Evolutionary conservation across 2,888 invertebrate species (phyloP), one percentile per base, ranked within the genome.

Genomic region (Dendrolimus pini): DNA sequence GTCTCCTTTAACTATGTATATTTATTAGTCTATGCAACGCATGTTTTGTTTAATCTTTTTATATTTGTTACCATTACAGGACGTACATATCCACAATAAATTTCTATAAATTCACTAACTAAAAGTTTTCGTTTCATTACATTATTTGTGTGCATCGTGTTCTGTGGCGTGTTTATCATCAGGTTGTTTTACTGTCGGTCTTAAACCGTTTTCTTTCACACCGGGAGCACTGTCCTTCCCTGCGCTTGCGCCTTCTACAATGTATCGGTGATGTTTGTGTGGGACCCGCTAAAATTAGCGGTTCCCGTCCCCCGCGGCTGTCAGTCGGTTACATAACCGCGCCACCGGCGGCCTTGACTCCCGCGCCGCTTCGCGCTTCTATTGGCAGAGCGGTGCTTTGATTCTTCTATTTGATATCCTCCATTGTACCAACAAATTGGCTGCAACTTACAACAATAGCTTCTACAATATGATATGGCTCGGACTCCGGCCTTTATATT

Each of bases 291-390:
- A 89, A 89, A 85, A 83, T 88, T 88, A 89, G 85, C 87, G 75
- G 70, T 70, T 64, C 68, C 66, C 78, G 75, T 77, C 82, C 80
- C 84, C 83, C 62, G 57, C 56, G 54, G 56, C 57, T 55, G 66
- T 67, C 69, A 65, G 47, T 62, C 67, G 69, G 77, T 90, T 89
- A 89, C 71, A 80, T 90, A 89, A 90, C 77, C 81, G 79, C 80
- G 81, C 82, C 80, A 80, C 78, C 68, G 63, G 66, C 78, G 89
- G 89, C 90, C 90, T 90, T 90, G 90, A 90, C 89, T 90, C 90
- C 88, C 85, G 89, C 89, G 88, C 88, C 75, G 80, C 73, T 71
- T 69, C 73, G 69, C 65, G 69, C 64, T 69, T 70, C 71, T 72
- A 79, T 76, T 82, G 79, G 74, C 77, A 77, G 72, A 70, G 72